phyloP scores from a whole-genome alignment of 2,113 vertebrate genomes.

The Cyanocitta stelleri region DNA sequence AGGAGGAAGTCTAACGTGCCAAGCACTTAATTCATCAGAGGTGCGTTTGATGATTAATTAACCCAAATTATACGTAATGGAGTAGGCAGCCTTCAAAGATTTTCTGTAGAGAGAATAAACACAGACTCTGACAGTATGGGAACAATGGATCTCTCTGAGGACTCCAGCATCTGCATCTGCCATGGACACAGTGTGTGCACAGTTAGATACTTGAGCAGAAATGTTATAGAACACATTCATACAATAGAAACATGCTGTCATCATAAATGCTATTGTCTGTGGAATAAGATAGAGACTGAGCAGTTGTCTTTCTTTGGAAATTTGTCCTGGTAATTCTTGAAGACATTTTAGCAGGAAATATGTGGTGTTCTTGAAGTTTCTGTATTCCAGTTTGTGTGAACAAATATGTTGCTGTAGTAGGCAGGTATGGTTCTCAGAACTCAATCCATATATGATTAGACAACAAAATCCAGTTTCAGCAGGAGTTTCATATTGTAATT shows the following conservation, averaged over 20 bases:
- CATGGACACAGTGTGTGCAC: no score
- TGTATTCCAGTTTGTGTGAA: background rate
- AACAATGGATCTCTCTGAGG: background rate
- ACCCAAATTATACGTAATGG: background rate
- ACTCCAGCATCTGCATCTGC: background rate
- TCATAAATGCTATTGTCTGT: background rate
- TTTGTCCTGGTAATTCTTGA: background rate
- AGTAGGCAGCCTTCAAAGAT: background rate
- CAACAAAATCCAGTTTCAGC: background rate
- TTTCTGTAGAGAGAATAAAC: background rate
- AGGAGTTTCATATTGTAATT: background rate
- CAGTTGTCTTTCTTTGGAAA: background rate
- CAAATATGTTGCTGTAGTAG: background rate
- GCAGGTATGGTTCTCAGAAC: background rate
- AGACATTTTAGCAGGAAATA: background rate
- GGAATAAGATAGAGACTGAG: background rate
- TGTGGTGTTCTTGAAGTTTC: background rate
- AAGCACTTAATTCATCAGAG: background rate
- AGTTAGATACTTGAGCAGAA: background rate
- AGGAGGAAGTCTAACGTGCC: background rate
- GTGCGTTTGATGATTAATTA: background rate
- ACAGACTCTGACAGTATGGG: background rate
- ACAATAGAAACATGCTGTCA: background rate
- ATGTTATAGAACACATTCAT: background rate
- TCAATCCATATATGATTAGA: background rate